Base-by-base conservation (phyloP, 1,140 invertebrate genomes). In the Neomicropteryx cornuta region DNA sequence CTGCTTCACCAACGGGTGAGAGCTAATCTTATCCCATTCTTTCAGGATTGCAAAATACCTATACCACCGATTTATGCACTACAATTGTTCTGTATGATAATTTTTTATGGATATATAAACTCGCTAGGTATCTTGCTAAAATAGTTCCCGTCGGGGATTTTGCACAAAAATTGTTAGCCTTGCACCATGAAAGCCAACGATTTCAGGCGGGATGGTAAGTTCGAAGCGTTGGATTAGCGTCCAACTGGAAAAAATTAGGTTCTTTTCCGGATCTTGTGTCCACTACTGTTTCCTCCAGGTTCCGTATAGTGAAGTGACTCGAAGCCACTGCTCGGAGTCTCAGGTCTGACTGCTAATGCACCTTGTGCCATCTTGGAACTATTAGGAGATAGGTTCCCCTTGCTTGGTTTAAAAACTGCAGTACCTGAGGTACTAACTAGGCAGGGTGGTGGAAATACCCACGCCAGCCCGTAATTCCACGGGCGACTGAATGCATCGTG, bases 11-110 rank as follows among this genome's bases (percentile, higher is more conserved):
- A 53, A 23, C 33, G 23, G 31, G 43, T 19, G 44, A 5, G 39
- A 31, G 31, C 39, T 42, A 35, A 47, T 32, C 30, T 38, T 34
- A n/a, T 38, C 39, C 23, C 37, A 22, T 5, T 33, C 39, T 18
- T 39, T 11, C 36, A 51, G 43, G 27, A 50, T 45, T 29, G 51
- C 53, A 30, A 58, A 45, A 1, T 48, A n/a, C 50, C 0, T 43
- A 18, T 24, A 56, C 45, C 16, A 43, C 48, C 5, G 54, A 56
- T 41, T 54, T 56, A 40, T 58, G 47, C 2, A 58, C 48, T 17
- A 56, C 39, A 42, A 58, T 51, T 2, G 54, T 49, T 21, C 45
- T 43, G 18, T 49, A 47, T 14, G 45, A 39, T 20, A 53, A 24
- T 18, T 31, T n/a, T 20, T 42, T 16, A 8, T 11, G 33, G 4